Conservation (phyloP, 2,113 vertebrate genomes). For the Phyllostomus hastatus region DNA sequence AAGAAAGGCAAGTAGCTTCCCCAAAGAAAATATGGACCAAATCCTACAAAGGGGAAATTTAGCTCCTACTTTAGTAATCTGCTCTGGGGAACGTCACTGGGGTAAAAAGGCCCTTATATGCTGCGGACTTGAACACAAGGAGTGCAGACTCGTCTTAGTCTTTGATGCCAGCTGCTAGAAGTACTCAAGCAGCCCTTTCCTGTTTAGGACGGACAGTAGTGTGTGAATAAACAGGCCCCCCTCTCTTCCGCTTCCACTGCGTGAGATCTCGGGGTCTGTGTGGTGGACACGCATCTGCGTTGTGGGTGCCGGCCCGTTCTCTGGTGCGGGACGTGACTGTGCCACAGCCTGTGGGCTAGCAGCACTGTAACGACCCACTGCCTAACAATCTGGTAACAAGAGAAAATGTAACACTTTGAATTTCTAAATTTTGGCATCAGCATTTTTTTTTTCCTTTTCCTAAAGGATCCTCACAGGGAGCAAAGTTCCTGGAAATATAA, state of each 20-base stretch:
- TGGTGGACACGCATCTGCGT: conserved; percentile 9
- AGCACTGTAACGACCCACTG: conserved; percentile 46
- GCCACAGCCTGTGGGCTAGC: not conserved
- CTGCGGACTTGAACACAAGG: not conserved
- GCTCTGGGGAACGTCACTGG: not conserved
- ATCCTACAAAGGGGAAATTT: not conserved
- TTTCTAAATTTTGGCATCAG: conserved; percentile 43
- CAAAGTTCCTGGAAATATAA: conserved; percentile 16
- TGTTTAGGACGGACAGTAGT: conserved; percentile 10
- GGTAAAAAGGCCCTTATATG: not conserved
- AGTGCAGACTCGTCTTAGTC: not conserved
- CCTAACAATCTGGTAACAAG: not conserved
- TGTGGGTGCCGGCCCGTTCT: conserved; percentile 46
- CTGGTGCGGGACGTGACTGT: conserved; percentile 23
- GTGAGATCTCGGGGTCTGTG: conserved; percentile 21
- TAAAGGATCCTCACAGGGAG: conserved; percentile 55
- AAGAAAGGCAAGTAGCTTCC: conserved; percentile 15
- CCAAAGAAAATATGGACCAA: not conserved
- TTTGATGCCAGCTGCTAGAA: not conserved
- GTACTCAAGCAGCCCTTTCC: not conserved
- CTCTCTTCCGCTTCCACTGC: not conserved
- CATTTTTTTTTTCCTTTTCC: conserved; percentile 27
- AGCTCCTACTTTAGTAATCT: not conserved
- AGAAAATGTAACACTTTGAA: conserved; percentile 51
- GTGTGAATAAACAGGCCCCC: conserved; percentile 43